phyloP scores from a whole-genome alignment of 1,140 invertebrate genomes.

The Magallana angulata region DNA sequence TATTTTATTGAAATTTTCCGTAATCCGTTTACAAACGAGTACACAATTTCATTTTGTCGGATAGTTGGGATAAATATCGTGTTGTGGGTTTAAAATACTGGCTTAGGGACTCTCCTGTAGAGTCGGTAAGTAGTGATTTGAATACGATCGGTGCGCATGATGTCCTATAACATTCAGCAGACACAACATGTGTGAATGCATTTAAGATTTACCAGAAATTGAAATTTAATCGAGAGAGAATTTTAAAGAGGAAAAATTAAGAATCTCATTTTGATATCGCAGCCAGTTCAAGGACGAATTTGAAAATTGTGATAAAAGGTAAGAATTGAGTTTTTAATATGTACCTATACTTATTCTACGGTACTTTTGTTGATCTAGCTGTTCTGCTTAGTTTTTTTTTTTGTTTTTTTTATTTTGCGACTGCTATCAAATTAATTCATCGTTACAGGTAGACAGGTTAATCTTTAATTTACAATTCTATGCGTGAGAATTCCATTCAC shows the following conservation, averaged over 20 bases:
- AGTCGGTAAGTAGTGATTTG: constrained; percentile 30
- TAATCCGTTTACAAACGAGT: constrained; percentile 33
- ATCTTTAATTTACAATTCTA: no score
- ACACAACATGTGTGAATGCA: neutral
- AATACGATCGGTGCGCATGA: constrained; percentile 17
- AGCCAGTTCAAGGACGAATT: neutral
- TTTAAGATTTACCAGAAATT: neutral
- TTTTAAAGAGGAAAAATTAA: neutral
- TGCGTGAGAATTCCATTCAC: no score
- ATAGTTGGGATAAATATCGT: neutral
- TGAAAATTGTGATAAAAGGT: neutral
- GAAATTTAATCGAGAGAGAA: constrained; percentile 17
- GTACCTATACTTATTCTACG: no score
- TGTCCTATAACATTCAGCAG: neutral
- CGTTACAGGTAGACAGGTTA: no score
- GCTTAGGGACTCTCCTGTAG: constrained; percentile 23
- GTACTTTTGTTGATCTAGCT: no score
- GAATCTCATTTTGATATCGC: neutral
- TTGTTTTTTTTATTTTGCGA: no score
- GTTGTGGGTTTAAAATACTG: constrained; percentile 13
- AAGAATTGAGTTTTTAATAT: neutral
- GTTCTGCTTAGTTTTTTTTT: no score
- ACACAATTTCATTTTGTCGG: constrained; percentile 23
- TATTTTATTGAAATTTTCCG: constrained; percentile 28
- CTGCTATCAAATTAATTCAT: no score